Base-by-base conservation (phyloP, 2,888 invertebrate genomes). In the Myopa tessellatipennis region DNA sequence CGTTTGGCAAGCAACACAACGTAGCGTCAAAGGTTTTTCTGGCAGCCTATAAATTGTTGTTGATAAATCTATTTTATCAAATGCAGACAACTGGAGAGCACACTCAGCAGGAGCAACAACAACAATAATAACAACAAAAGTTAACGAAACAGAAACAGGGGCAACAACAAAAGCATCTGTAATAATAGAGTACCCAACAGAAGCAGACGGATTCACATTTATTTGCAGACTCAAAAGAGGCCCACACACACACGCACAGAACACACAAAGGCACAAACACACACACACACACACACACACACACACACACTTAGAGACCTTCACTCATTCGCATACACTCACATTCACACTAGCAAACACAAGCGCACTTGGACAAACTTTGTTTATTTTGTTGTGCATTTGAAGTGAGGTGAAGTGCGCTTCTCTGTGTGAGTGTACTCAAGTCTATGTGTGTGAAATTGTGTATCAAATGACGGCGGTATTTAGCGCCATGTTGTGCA, bases 21-120 rank as follows among this genome's bases (percentile, higher is more conserved):
- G 50, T 38, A 34, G 45, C 65, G 63, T n/a, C 5, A 50, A 45
- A n/a, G 12, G 8, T 45, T 45, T 40, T 60, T 14, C 55, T 76
- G 74, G 77, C 80, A 77, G 76, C 78, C 82, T 80, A 84, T 83
- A 84, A 84, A 82, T 84, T 83, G 80, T 80, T 82, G 82, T 82
- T 84, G 85, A 86, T 85, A 85, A 85, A 86, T 86, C 84, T 83
- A 81, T 84, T 78, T 81, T 82, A 83, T 81, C 79, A 71, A 77
- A 79, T 78, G 79, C 69, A 76, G 76, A 58, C 78, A 78, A 76
- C 77, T 77, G 73, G 55, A 71, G 83, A 45, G 75, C 73, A 26
- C 14, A 71, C 81, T 60, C 58, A 61, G 40, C 34, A 50, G 18
- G 34, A 61, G 18, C 45, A 60, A 45, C 60, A 52, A 52, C 7